Conservation (phyloP, 2,797 vertebrate genomes). For the Vireo griseus region DNA sequence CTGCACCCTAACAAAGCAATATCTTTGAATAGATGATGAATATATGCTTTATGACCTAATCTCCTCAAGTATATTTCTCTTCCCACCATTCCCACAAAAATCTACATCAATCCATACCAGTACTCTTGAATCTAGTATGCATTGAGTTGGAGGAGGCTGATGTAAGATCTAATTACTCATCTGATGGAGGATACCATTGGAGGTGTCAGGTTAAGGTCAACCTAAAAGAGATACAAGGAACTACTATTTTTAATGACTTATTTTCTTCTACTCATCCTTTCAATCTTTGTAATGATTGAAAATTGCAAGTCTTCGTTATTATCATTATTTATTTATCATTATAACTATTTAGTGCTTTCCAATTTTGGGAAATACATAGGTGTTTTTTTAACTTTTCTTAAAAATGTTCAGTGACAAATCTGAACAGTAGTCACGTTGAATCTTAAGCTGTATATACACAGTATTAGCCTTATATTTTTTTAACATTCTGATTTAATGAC, state of each 20-base stretch:
- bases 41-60: slow-evolving; percentile 12
- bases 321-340: neutral
- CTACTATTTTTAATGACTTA: neutral
- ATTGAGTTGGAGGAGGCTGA: neutral
- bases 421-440: neutral
- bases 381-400: neutral
- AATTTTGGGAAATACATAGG: neutral
- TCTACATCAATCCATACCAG: neutral
- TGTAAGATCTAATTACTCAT: neutral
- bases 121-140: neutral
- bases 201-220: neutral
- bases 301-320: neutral
- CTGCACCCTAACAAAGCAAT: neutral
- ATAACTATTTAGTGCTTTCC: neutral
- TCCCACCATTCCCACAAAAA: neutral
- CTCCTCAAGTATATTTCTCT: neutral
- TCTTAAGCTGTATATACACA: neutral
- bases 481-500: neutral
- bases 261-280: neutral
- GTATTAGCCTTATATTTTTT: neutral
- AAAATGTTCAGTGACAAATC: neutral
- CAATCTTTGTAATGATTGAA: neutral
- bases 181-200: neutral
- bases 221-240: neutral
- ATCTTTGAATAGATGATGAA: neutral